phyloP scores from a whole-genome alignment of 2,797 vertebrate species.

The Threskiornis aethiopicus region DNA sequence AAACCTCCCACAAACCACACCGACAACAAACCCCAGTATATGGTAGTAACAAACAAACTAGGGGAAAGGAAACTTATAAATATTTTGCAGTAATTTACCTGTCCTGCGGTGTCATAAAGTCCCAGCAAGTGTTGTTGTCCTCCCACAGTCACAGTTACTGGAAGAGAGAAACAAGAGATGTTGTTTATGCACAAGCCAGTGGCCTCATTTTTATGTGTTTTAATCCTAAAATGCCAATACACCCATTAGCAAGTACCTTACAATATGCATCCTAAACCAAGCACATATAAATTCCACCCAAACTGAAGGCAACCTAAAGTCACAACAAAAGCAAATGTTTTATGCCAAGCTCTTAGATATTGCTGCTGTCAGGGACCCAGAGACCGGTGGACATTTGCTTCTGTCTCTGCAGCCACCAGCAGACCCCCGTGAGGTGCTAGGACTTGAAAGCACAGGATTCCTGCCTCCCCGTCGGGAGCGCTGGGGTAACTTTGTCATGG shows the following conservation, averaged over 20 bases:
- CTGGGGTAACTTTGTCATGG: background rate
- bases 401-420: background rate
- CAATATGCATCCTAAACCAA: background rate
- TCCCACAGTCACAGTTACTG: constrained; percentile 87
- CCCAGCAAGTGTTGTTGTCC: constrained; percentile 86
- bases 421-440: background rate
- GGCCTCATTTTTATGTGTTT: background rate
- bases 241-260: background rate
- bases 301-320: background rate
- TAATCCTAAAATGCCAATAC: background rate
- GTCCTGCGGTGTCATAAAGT: constrained; percentile 88
- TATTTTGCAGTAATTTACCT: constrained; percentile 73
- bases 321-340: constrained; percentile 8
- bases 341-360: background rate
- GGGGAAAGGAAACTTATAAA: background rate
- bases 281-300: background rate
- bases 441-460: background rate
- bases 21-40: background rate
- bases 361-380: background rate
- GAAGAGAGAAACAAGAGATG: constrained; percentile 38
- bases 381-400: background rate
- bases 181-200: background rate
- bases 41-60: background rate
- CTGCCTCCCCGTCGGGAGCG: background rate
- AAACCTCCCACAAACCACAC: background rate